Evolutionary conservation across 2,888 invertebrate species (phyloP), one percentile per base, ranked within the genome.

Genomic region (Digitonthophagus gazella): DNA sequence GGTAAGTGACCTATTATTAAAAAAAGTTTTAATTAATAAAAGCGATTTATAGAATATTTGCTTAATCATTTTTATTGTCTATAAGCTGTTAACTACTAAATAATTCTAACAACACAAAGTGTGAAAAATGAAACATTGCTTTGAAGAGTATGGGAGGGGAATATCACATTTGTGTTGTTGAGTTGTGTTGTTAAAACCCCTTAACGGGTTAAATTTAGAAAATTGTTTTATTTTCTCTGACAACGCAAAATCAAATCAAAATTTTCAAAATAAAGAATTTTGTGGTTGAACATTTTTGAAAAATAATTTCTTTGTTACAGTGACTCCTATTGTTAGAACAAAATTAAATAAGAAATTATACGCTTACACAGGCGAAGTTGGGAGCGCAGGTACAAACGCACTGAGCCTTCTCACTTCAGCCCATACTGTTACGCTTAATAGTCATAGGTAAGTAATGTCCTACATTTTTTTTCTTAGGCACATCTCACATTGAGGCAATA

Each of bases 361-460:
- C 80, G 80, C 80, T 80, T 83, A 82, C 75, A 76, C 79, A 70
- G 78, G 80, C 74, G 79, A 79, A 73, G 77, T 79, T 73, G 78
- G 79, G 68, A 78, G 76, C 73, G 76, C 79, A 72, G 79, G 79
- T 76, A 74, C 79, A 67, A 77, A 78, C 75, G 78, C 79, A 71
- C 75, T 81, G 75, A 81, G 79, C 78, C 77, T 81, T 74, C 80
- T 79, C 74, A 80, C 81, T 73, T 79, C 81, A 75, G 80, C 81
- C 77, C 82, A 82, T 77, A 78, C 81, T 76, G 80, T 83, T 85
- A 86, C 85, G 85, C 86, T 86, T 85, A 86, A 85, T 86, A 86
- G 86, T 86, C 86, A 86, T 86, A 86, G 86, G 86, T 86, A 78
- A 83, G 82, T 74, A 55, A 15, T n/a, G n/a, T n/a, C n/a, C n/a